Conservation (phyloP, 2,113 vertebrate genomes). For the Nycticryphes semicollaris region DNA sequence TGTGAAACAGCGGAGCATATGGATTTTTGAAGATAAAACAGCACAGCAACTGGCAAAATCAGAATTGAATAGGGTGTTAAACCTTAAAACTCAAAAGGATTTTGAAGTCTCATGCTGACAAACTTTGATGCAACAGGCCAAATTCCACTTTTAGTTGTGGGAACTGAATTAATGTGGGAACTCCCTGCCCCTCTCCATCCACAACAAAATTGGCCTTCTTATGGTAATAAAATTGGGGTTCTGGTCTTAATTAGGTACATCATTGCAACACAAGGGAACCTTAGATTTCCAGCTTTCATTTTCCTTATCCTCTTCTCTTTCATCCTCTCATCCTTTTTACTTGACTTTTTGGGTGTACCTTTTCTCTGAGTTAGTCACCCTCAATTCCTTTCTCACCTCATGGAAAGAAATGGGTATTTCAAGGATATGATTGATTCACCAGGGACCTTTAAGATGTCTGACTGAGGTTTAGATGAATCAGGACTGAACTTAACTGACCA, state of each 20-base stretch:
- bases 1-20: constrained; percentile 15
- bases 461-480: constrained; percentile 2
- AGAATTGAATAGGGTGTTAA: constrained; percentile 9
- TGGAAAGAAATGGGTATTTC: background rate
- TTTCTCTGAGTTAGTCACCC: background rate
- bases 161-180: constrained; percentile 20
- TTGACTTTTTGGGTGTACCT: background rate
- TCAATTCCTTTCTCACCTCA: background rate
- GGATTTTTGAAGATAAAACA: constrained; percentile 41
- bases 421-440: background rate
- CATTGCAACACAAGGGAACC: background rate
- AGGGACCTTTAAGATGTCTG: background rate
- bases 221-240: background rate
- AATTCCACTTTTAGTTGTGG: constrained; percentile 41
- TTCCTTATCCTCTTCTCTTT: background rate
- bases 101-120: constrained; percentile 40
- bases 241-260: constrained; percentile 38
- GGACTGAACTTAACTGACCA: background rate
- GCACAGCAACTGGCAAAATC: background rate
- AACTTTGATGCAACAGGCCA: constrained; percentile 26
- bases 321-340: background rate
- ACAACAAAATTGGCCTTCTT: background rate
- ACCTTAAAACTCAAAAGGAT: constrained; percentile 6
- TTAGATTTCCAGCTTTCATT: background rate
- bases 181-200: background rate